Conservation (phyloP, 2,113 vertebrate species). For the Pachypanchax playfairii region DNA sequence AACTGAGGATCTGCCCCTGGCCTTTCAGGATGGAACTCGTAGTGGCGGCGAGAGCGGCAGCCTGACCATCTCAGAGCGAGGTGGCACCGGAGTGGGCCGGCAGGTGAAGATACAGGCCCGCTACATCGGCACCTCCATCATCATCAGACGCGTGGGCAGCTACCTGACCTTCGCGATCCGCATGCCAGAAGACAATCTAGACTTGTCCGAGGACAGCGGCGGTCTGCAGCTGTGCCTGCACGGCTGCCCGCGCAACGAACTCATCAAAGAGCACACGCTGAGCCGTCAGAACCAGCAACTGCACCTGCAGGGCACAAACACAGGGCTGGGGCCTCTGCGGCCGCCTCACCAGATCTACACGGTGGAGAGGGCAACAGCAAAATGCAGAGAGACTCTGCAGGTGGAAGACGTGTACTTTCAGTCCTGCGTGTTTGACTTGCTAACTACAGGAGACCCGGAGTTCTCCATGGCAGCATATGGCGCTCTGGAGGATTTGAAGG, state of each 20-base stretch:
- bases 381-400: constrained; percentile 82
- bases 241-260: constrained; percentile 83
- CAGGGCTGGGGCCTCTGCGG: constrained; percentile 57
- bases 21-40: constrained; percentile 83
- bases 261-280: constrained; percentile 84
- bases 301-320: constrained; percentile 60
- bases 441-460: constrained; percentile 84
- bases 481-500: constrained; percentile 84
- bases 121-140: constrained; percentile 83
- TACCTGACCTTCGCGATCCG: constrained; percentile 87
- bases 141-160: constrained; percentile 82
- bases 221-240: constrained; percentile 85
- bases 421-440: constrained; percentile 86
- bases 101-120: constrained; percentile 84
- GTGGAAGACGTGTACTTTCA: constrained; percentile 88
- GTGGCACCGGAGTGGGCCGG: constrained; percentile 61
- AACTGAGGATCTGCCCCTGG: constrained; percentile 80
- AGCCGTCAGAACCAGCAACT: constrained; percentile 67
- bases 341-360: constrained; percentile 76
- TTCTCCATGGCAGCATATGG: constrained; percentile 85
- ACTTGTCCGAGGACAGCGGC: constrained; percentile 74
- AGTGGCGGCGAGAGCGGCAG: constrained; percentile 77
- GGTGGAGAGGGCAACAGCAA: constrained; percentile 80
- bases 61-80: constrained; percentile 76
- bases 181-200: constrained; percentile 81